phyloP scores from a whole-genome alignment of 1,140 invertebrate species.

The Lepidurus apus region DNA sequence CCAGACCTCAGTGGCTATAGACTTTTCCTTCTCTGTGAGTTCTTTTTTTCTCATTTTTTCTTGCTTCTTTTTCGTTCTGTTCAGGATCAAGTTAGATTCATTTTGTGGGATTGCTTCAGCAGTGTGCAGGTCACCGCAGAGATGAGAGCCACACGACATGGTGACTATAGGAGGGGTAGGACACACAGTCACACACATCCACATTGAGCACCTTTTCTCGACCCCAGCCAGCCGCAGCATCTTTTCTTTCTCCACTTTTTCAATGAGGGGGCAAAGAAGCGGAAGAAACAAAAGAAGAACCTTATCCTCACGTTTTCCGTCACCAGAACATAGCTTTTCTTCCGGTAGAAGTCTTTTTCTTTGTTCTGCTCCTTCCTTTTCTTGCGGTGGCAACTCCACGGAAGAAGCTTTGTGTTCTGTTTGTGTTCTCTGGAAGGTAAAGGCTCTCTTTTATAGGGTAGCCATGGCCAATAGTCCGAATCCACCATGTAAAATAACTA shows the following conservation, averaged over 20 bases:
- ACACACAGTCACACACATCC: background rate
- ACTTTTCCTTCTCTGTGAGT: background rate
- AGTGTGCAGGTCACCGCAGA: background rate
- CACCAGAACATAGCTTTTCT: conserved; percentile 19
- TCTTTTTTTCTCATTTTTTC: background rate
- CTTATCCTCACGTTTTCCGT: conserved; percentile 18
- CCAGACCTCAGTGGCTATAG: background rate
- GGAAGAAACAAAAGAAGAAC: background rate
- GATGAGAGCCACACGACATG: background rate
- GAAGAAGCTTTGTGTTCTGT: background rate
- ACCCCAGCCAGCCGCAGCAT: background rate
- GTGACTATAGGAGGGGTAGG: background rate
- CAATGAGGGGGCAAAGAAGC: background rate
- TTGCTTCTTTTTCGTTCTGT: background rate
- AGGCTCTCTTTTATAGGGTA: no score
- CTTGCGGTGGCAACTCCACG: background rate
- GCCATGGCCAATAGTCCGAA: no score
- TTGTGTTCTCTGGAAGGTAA: background rate
- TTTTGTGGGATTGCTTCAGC: conserved; percentile 6
- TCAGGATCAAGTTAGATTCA: conserved; percentile 6
- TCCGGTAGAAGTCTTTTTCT: background rate
- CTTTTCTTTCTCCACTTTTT: background rate
- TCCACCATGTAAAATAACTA: no score
- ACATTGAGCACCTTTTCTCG: background rate
- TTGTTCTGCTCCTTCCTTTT: background rate